These are phyloP conservation scores for Corythoichthys haematopterus DNA, from an alignment of 2,113 vertebrate genomes.

Conservation along the genomic window DNA sequence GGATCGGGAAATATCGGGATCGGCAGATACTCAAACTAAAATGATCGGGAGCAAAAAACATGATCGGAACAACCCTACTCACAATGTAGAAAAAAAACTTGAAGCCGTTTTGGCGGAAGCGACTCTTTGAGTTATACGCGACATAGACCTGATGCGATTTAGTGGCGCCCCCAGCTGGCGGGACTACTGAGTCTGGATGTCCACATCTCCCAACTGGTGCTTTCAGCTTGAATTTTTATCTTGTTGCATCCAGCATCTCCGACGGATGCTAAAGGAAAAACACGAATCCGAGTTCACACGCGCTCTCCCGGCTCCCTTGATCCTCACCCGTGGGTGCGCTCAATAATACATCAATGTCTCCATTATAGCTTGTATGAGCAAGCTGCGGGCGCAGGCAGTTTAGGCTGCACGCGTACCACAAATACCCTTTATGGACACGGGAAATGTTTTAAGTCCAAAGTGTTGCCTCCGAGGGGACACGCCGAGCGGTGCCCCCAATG, in stretches of 20 bases:
- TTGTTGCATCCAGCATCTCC: conserved; percentile 24
- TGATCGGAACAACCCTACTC: too few species aligned
- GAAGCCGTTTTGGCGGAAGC: too few species aligned
- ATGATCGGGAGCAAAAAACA: too few species aligned
- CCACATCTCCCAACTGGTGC: background rate
- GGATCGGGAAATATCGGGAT: too few species aligned
- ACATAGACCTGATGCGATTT: too few species aligned
- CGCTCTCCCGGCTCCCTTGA: conserved; percentile 52
- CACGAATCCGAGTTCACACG: conserved; percentile 52
- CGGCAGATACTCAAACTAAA: too few species aligned
- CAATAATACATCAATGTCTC: conserved; percentile 71
- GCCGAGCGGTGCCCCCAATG: conserved; percentile 2
- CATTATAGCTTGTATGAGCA: conserved; percentile 65
- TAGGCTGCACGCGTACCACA: conserved; percentile 40
- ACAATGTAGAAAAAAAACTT: background rate
- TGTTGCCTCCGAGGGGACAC: conserved; percentile 59
- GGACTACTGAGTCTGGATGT: background rate
- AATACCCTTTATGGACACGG: conserved; percentile 60
- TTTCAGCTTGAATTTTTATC: background rate
- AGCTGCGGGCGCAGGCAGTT: conserved; percentile 50
- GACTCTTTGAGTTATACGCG: too few species aligned
- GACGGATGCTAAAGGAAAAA: conserved; percentile 45
- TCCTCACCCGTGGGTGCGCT: conserved; percentile 64
- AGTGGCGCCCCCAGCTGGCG: too few species aligned
- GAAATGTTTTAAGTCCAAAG: conserved; percentile 70